Percentiles rank a stretch among this genome's conserved stretches.
phyloP scores from a whole-genome alignment of 2,797 vertebrate species.

The Peromyscus nudipes region DNA sequence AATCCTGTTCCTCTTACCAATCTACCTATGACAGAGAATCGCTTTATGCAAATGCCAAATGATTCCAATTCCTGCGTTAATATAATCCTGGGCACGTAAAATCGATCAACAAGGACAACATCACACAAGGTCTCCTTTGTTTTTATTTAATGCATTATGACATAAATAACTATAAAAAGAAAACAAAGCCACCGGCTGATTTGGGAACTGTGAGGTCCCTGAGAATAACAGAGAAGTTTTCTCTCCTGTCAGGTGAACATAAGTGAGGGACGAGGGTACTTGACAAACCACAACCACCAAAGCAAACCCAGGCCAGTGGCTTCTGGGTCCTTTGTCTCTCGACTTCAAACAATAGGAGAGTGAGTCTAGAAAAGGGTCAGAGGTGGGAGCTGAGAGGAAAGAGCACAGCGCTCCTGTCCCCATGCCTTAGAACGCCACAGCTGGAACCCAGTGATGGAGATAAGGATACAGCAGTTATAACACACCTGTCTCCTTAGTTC shows the following conservation, averaged over 20 bases:
- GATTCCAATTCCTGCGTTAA: not conserved
- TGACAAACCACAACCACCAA: not conserved
- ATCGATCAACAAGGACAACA: no score
- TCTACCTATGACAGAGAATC: not conserved
- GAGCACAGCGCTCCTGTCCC: no score
- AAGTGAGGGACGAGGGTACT: not conserved
- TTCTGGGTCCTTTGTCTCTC: not conserved
- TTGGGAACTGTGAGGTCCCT: not conserved
- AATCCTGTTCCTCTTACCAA: not conserved
- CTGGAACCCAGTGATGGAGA: not conserved
- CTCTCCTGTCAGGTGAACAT: not conserved
- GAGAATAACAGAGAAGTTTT: no score
- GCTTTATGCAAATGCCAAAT: not conserved
- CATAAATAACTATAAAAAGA: not conserved
- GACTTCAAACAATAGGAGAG: not conserved
- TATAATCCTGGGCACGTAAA: not conserved
- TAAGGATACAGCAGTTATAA: rapidly evolving
- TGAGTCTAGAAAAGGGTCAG: not conserved
- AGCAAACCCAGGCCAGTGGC: no score
- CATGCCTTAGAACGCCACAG: not conserved
- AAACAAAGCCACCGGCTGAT: not conserved
- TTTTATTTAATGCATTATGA: not conserved
- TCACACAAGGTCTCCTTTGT: not conserved
- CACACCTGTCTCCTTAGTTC: no score
- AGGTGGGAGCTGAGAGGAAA: not conserved